Percentiles rank a stretch among this genome's conserved stretches.
Conservation (phyloP, 2,888 invertebrate species). For the Strigamia maritima region DNA sequence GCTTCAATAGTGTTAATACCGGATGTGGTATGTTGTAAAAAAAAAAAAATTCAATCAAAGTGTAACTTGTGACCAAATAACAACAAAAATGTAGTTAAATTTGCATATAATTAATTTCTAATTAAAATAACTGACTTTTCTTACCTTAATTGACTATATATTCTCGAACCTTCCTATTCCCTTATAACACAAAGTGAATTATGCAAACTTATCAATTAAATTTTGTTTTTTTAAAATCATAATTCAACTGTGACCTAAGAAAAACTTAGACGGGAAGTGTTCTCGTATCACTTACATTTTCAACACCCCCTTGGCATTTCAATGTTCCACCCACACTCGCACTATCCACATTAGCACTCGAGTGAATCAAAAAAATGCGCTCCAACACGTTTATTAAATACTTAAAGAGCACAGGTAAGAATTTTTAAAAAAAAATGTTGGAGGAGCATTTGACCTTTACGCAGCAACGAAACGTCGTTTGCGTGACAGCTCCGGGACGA, state of each 20-base stretch:
- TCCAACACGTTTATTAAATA: slow-evolving; percentile 13
- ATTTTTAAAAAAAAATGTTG: not conserved
- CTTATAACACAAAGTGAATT: not conserved
- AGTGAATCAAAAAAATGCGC: not conserved
- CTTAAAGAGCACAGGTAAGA: not conserved
- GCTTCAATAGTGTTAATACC: too few species aligned
- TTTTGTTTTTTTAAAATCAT: not conserved
- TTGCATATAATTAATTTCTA: too few species aligned
- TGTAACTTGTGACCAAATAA: too few species aligned
- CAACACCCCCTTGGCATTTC: slow-evolving; percentile 11
- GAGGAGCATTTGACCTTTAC: not conserved
- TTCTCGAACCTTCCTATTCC: not conserved
- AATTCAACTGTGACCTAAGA: slow-evolving; percentile 13
- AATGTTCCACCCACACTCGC: not conserved
- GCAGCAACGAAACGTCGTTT: not conserved
- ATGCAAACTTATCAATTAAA: not conserved
- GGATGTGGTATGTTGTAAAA: too few species aligned
- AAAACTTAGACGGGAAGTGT: slow-evolving; percentile 21
- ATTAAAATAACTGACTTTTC: not conserved
- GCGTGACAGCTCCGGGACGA: slow-evolving; percentile 6
- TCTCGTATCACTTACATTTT: not conserved
- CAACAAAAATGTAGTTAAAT: too few species aligned
- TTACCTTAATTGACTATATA: not conserved
- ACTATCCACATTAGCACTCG: not conserved
- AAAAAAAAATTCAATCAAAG: too few species aligned